A percentile compares a stretch with the other conserved stretches of the same genome.
Conservation (phyloP, 2,113 vertebrate species). For the Laticauda laticaudata region DNA sequence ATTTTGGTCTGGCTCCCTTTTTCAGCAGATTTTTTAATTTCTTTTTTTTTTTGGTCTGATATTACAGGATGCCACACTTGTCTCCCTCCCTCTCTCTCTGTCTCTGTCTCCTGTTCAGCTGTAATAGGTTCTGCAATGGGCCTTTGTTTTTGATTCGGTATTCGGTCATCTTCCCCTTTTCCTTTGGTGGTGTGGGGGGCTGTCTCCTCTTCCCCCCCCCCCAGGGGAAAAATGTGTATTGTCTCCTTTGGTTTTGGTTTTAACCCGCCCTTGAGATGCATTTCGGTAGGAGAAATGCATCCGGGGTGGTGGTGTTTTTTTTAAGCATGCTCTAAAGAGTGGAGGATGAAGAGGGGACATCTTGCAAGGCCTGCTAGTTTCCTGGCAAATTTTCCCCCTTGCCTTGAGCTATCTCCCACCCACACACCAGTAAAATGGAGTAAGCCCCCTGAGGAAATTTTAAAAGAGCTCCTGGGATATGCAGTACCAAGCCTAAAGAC, state of each 20-base stretch:
- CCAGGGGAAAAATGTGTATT: no score
- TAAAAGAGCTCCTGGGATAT: no score
- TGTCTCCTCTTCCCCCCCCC: neutral
- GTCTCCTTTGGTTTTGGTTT: neutral
- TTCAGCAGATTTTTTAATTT: neutral
- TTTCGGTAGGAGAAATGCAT: neutral
- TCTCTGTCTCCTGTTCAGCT: neutral
- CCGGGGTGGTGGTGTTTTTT: neutral
- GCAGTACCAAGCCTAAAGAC: neutral
- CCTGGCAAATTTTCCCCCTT: neutral
- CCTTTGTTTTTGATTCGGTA: neutral
- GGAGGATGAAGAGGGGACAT: accelerated
- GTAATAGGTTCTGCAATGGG: neutral
- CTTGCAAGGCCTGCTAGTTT: neutral
- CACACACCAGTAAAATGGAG: neutral
- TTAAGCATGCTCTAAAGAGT: neutral
- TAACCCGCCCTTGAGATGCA: neutral
- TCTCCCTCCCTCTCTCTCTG: neutral
- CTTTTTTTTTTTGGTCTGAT: no score
- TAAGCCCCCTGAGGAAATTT: neutral
- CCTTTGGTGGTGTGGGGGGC: no score
- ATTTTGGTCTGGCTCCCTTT: neutral
- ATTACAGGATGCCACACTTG: no score
- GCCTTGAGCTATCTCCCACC: no score
- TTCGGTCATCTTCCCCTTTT: neutral